Evolutionary conservation across 2,113 vertebrate species (phyloP), one percentile per base, ranked within the genome.

Genomic region (Phasianus colchicus): DNA sequence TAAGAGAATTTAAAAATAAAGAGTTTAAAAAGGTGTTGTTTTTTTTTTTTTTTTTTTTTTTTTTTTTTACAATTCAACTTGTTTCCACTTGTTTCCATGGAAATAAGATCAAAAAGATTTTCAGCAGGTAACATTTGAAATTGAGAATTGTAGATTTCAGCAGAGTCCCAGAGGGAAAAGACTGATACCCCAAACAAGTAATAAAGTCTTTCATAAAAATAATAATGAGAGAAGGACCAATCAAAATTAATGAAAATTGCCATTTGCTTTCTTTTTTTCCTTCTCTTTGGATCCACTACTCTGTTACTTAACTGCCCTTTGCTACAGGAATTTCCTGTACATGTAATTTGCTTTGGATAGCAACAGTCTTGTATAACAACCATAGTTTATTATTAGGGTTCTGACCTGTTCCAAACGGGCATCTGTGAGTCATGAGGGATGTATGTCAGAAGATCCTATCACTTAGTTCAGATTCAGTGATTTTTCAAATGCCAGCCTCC

Each of bases 31-130:
- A 79, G 76, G n/a, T n/a, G n/a, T n/a, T n/a, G n/a, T n/a, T 45
- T 71, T 88, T 45, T 45, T 7, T 45, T 45, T 45, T 17, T 43
- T 43, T 43, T 45, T 17, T 12, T 5, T 4, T 36, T 36, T 90
- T 32, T 66, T 21, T 48, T 94, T 96, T 88, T 60, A 32, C 43
- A 1, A 3, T 86, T 88, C 43, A 13, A 2, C 47, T 83, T 61
- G 85, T 36, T 36, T n/a, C n/a, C n/a, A n/a, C n/a, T n/a, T n/a
- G n/a, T 95, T 97, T 78, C 93, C 76, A 90, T 91, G 61, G 91
- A 86, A 95, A 91, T 64, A 5, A 22, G 64, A 89, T 91, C 47
- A 52, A 21, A 64, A 50, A 78, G 38, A 60, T 20, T 95, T 87
- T 85, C 84, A 77, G 74, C n/a, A 72, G 32, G 1, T 32, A 83